Evolutionary conservation across 1,140 invertebrate species (phyloP).

Genomic region (Aphidius ervi): DNA sequence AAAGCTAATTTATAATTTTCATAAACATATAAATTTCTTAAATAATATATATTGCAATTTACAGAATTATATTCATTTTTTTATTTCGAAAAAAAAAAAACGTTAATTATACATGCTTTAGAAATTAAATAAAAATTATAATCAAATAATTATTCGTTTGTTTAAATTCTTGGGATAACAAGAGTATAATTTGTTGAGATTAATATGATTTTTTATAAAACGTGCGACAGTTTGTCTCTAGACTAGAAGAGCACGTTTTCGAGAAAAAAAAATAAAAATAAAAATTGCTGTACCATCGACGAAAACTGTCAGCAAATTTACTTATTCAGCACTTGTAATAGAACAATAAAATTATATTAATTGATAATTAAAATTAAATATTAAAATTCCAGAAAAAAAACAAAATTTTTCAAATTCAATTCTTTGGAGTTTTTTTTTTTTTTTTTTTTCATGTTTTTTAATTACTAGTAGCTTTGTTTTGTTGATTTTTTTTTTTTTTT

Average conservation of each 20-base stretch:
- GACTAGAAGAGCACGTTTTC: conserved; percentile 43
- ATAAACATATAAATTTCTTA: too few relatives aligned
- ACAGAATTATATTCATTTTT: too few relatives aligned
- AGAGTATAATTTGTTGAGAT: too few relatives aligned
- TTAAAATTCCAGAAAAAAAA: background rate
- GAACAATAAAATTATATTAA: background rate
- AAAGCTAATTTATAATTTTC: too few relatives aligned
- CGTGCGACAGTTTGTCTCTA: conserved; percentile 38
- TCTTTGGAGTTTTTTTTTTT: background rate
- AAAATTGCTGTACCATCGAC: conserved; percentile 4
- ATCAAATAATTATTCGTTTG: too few relatives aligned
- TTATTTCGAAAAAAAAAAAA: too few relatives aligned
- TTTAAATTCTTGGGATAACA: too few relatives aligned
- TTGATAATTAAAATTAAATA: background rate
- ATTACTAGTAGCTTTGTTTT: conserved; percentile 3
- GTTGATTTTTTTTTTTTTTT: conserved; percentile 15
- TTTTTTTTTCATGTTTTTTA: too few relatives aligned
- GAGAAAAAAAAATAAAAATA: conserved; percentile 16
- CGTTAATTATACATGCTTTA: too few relatives aligned
- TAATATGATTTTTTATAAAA: conserved; percentile 12
- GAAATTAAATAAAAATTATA: too few relatives aligned
- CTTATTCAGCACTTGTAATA: background rate
- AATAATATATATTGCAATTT: too few relatives aligned
- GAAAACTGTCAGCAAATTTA: background rate
- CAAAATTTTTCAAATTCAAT: background rate